These are phyloP conservation scores for Solenodon paradoxus DNA, from an alignment of 2,113 vertebrate species.

Conservation along the genomic window DNA sequence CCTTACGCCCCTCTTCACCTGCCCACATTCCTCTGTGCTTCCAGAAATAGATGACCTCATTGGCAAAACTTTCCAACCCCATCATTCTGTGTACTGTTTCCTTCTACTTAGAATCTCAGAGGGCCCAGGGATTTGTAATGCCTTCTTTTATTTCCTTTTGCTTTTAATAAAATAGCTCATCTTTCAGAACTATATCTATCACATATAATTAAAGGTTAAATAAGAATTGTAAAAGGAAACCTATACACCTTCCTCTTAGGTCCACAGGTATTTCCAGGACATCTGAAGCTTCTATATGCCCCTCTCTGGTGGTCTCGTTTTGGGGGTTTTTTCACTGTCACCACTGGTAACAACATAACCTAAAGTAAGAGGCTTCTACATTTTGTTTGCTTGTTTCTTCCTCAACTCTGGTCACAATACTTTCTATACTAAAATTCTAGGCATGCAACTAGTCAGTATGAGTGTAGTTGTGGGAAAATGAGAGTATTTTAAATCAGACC, in stretches of 20 bases:
- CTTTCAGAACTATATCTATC: not conserved
- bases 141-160: conserved; percentile 44
- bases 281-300: not conserved
- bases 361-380: not conserved
- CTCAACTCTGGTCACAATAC: not conserved
- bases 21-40: not conserved
- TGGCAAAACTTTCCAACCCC: not conserved
- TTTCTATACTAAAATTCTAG: conserved; percentile 32
- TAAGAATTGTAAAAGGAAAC: not conserved
- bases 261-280: not conserved
- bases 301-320: too few relatives aligned
- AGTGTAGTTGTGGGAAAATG: not conserved
- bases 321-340: not conserved
- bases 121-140: not conserved
- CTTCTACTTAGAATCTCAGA: not conserved
- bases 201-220: not conserved
- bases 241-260: not conserved
- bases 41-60: not conserved
- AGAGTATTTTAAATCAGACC: not conserved
- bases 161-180: conserved; percentile 33
- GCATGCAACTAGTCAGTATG: not conserved
- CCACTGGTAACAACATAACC: not conserved
- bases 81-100: not conserved
- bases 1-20: not conserved
- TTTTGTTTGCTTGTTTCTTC: not conserved